Evolutionary conservation across 2,113 vertebrate genomes (phyloP), one percentile per base, ranked within the genome.

Genomic region (Actinemys pallida): DNA sequence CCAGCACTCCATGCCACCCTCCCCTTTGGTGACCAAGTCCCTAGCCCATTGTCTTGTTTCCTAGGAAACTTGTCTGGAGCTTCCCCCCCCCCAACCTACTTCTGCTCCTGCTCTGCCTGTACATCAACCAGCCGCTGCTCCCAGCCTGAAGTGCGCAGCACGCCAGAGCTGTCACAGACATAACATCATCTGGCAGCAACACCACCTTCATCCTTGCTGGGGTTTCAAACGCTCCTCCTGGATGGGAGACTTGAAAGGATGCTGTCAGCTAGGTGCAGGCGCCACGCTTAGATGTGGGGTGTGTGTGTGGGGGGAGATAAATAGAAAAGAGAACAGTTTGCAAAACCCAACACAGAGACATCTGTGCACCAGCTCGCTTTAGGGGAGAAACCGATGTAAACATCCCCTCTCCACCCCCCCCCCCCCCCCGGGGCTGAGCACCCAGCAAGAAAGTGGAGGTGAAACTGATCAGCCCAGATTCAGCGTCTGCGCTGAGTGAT

Each of bases 21-120:
- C 78, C 87, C 69, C 81, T 86, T 86, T 79, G 83, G 87, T 49
- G 72, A 53, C 8, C 78, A 89, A 29, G 72, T 88, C 75, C 75
- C 50, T 22, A 22, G 29, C 42, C 29, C 62, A 76, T 90, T 84
- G 53, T 25, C 86, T 89, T 45, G 86, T 97, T 94, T 92, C 93
- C 81, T 50, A 88, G 91, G 93, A 90, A 96, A 91, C 87, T 42
- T 42, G 50, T 31, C 42, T 53, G 7, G 78, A 69, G 79, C 83
- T 20, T 4, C 35, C 14, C 31, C 29, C 35, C 17, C 57, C 31
- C 17, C 54, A 27, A 39, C 52, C 59, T 83, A 83, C 72, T 57
- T 27, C 78, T 84, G 57, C 83, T 54, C 90, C 47, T 45, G 42
- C 65, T 87, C 57, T 81, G 87, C 47, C 22, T 20, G 52, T 75